Evolutionary conservation across 2,888 invertebrate genomes (phyloP), one percentile per base, ranked within the genome.

Genomic region (Maniola hyperantus): DNA sequence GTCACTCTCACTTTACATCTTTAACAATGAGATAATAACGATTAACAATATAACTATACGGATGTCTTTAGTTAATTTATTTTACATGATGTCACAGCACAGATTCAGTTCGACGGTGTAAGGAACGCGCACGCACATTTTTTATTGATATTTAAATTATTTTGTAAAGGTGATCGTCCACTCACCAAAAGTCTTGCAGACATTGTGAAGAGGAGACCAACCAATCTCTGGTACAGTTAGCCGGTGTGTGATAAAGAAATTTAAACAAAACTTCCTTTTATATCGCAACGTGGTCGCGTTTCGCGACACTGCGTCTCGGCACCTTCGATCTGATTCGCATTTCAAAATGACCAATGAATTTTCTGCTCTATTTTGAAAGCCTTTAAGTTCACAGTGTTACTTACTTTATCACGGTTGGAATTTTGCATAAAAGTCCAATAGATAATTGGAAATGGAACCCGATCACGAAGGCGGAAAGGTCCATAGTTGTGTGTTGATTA

Each of bases 251-350:
- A 88, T 89, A 90, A 89, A 90, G 87, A 90, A 85, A 89, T 89
- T 89, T 88, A 82, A 84, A 88, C 86, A 85, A 88, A 88, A 90
- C 87, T 90, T 88, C 89, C 91, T 91, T 91, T 91, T 91, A 91
- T 91, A 91, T 88, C 80, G 82, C 91, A 89, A 91, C 91, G 90
- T 91, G 89, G 82, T 89, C 77, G 85, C 83, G 89, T 89, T 91
- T 91, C 90, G 91, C 91, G 91, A 91, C 88, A 87, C 83, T 85
- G 88, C 86, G 82, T 87, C 88, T 85, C 78, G 68, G 78, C 79
- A 69, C 73, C 81, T 82, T 80, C 80, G 74, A 80, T 80, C 79
- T 78, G 77, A 80, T 78, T 77, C 74, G 73, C 76, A 67, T 67
- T 63, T 48, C 18, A 62, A 34, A 44, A 48, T 33, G 36, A 44